These are phyloP conservation scores for Pristiophorus japonicus DNA, from an alignment of 2,113 vertebrate species.

Conservation along the genomic window DNA sequence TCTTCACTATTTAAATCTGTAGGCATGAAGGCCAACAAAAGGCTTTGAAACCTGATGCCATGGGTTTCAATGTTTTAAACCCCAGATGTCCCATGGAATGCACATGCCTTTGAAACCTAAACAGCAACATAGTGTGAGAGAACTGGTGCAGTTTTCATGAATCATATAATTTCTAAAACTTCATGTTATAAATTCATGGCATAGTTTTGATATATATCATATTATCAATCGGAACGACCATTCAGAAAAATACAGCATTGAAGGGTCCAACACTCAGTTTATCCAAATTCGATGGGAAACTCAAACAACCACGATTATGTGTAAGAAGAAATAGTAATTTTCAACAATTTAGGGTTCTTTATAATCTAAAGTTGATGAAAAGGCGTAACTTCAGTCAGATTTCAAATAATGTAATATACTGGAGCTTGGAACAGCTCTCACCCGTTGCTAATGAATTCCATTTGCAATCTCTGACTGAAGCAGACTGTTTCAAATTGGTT, in stretches of 20 bases:
- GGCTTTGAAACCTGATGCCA: conserved; percentile 32
- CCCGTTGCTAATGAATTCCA: background rate
- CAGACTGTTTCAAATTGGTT: background rate
- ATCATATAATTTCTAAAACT: background rate
- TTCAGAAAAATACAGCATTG: background rate
- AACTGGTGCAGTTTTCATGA: background rate
- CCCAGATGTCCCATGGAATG: conserved; percentile 17
- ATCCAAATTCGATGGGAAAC: too few relatives aligned
- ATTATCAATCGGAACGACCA: background rate
- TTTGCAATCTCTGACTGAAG: background rate
- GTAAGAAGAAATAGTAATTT: background rate
- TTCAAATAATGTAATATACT: background rate
- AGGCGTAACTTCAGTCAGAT: background rate
- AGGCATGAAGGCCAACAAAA: background rate
- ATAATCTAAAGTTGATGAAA: background rate
- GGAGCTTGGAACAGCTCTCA: background rate
- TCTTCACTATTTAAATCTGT: conserved; percentile 3
- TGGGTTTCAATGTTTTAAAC: background rate
- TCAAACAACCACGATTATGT: background rate
- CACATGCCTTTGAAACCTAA: conserved; percentile 5
- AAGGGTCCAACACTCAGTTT: background rate
- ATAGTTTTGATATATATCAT: background rate
- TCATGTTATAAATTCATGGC: background rate
- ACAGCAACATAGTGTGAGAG: background rate
- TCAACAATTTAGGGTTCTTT: background rate